Percentiles rank a stretch among this genome's conserved stretches.
Conservation (phyloP, 2,888 invertebrate species). For the Ophion ellenae region DNA sequence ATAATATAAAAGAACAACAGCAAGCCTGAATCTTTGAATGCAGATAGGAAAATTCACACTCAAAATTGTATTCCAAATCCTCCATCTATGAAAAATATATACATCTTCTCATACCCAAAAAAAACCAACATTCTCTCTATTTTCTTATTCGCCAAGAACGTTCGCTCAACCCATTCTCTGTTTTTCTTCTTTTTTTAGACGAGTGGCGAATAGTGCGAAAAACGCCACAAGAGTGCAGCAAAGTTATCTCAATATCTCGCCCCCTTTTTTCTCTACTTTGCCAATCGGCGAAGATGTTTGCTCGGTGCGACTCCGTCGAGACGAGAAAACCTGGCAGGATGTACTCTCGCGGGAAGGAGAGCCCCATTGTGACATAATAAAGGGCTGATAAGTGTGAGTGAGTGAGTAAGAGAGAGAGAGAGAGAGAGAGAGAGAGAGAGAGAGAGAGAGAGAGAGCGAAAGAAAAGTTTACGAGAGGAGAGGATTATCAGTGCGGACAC, state of each 20-base stretch:
- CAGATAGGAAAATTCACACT: too few relatives aligned
- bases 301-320: constrained; percentile 39
- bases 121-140: background rate
- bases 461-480: constrained; percentile 4
- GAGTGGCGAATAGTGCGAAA: background rate
- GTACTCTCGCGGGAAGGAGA: constrained; percentile 72
- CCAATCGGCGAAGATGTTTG: constrained; percentile 65
- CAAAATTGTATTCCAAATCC: background rate
- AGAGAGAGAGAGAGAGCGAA: background rate
- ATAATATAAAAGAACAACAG: too few relatives aligned
- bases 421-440: background rate
- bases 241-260: background rate
- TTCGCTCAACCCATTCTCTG: background rate
- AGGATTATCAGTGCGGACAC: constrained; percentile 51
- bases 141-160: constrained; percentile 10
- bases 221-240: background rate
- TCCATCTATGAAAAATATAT: background rate
- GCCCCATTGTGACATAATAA: constrained; percentile 76
- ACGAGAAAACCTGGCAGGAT: constrained; percentile 71
- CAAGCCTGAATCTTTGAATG: too few relatives aligned
- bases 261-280: constrained; percentile 39
- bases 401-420: background rate
- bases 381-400: constrained; percentile 31
- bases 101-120: background rate
- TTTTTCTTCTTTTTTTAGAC: constrained; percentile 21